Percentiles rank a stretch among this genome's conserved stretches.
phyloP scores from a whole-genome alignment of 1,140 invertebrate species.

The Luehdorfia chinensis region DNA sequence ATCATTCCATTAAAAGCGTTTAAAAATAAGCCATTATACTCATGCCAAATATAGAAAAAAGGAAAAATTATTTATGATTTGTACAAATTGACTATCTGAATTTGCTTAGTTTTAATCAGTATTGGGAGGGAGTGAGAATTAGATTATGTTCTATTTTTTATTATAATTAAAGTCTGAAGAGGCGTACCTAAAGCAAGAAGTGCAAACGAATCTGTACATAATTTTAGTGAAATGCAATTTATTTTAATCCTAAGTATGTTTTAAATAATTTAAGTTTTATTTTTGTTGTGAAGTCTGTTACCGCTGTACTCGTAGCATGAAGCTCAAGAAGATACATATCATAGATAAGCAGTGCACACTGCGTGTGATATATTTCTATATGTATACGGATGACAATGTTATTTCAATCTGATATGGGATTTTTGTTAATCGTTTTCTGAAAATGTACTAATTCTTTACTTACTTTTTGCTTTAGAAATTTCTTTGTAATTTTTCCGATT shows the following conservation, averaged over 20 bases:
- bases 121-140: conserved; percentile 10
- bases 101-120: conserved; percentile 24
- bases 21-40: conserved; percentile 51
- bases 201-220: conserved; percentile 60
- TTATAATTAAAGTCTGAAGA: conserved; percentile 33
- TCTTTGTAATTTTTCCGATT: no score
- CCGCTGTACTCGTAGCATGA: conserved; percentile 50
- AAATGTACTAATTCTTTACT: conserved; percentile 8
- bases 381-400: no score
- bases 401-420: conserved; percentile 17
- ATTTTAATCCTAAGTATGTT: conserved; percentile 31
- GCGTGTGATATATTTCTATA: conserved; percentile 22
- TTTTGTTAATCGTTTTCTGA: conserved; percentile 20
- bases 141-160: conserved; percentile 6
- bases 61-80: conserved; percentile 21
- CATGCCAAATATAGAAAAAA: conserved; percentile 54
- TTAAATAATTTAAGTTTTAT: conserved; percentile 12
- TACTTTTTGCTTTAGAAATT: conserved; percentile 1
- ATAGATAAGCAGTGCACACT: conserved; percentile 31
- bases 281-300: conserved; percentile 58
- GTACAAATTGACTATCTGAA: conserved; percentile 30
- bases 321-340: conserved; percentile 69
- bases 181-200: conserved; percentile 30
- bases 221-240: conserved; percentile 51
- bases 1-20: conserved; percentile 55